phyloP scores from a whole-genome alignment of 2,888 invertebrate genomes.

The Epinotia ramella region DNA sequence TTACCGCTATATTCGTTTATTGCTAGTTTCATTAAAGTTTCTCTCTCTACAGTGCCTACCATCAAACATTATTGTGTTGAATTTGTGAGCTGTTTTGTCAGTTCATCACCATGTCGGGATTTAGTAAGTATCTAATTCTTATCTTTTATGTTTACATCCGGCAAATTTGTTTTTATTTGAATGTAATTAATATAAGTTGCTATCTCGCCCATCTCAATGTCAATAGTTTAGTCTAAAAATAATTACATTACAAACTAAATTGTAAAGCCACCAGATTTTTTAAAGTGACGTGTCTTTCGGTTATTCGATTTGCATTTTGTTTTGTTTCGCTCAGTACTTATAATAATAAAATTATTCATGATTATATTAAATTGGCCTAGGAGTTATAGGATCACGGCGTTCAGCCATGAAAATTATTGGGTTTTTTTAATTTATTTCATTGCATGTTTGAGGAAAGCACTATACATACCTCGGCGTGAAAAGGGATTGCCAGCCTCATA shows the following conservation, averaged over 20 bases:
- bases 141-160: not conserved
- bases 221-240: not conserved
- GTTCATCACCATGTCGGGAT: constrained; percentile 21
- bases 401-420: no score
- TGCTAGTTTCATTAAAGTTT: not conserved
- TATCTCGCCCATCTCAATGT: not conserved
- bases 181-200: not conserved
- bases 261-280: not conserved
- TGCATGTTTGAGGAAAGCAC: no score
- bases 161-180: not conserved
- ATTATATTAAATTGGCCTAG: no score
- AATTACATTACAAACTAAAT: not conserved
- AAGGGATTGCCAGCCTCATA: no score
- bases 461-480: no score
- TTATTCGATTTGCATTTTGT: constrained; percentile 3
- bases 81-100: not conserved
- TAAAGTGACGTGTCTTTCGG: not conserved
- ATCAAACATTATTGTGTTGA: not conserved
- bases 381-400: no score
- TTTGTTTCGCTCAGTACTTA: not conserved
- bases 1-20: not conserved
- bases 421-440: no score
- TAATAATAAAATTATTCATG: no score
- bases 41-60: not conserved
- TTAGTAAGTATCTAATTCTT: constrained; percentile 18